Conservation (phyloP, 2,113 vertebrate genomes). For the Seriola aureovittata region DNA sequence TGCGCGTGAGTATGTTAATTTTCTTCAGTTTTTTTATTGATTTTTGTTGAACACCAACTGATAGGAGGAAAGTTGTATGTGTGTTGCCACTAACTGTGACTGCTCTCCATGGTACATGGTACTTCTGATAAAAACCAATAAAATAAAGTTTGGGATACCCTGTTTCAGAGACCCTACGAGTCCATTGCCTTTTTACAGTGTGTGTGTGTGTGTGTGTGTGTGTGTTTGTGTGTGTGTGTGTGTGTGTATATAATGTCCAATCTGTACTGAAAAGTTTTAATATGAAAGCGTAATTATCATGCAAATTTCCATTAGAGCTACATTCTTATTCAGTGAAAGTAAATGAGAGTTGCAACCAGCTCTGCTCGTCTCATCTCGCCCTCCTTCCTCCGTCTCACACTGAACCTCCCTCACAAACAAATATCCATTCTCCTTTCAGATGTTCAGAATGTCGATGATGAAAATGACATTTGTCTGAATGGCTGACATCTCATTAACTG, state of each 20-base stretch:
- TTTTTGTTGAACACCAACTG: slow-evolving; percentile 81
- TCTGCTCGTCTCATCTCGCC: neutral
- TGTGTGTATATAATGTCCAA: neutral
- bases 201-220: slow-evolving; percentile 18
- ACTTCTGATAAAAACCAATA: slow-evolving; percentile 86
- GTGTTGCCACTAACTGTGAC: slow-evolving; percentile 88
- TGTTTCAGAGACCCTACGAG: slow-evolving; percentile 82
- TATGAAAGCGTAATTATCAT: slow-evolving; percentile 31
- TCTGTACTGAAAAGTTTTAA: slow-evolving; percentile 13
- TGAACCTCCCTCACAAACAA: neutral
- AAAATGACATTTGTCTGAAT: slow-evolving; percentile 60
- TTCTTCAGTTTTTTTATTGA: slow-evolving; percentile 39
- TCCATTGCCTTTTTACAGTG: slow-evolving; percentile 55
- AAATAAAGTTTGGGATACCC: slow-evolving; percentile 90
- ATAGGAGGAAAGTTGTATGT: slow-evolving; percentile 80
- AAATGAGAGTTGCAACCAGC: neutral
- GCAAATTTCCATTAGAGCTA: slow-evolving; percentile 25
- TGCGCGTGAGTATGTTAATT: slow-evolving; percentile 44
- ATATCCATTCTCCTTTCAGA: slow-evolving; percentile 32
- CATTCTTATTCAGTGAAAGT: slow-evolving; percentile 27
- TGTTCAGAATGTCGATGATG: slow-evolving; percentile 4
- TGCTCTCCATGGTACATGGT: slow-evolving; percentile 83
- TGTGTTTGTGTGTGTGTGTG: slow-evolving; percentile 1
- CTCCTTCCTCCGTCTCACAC: neutral
- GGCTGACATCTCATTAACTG: slow-evolving; percentile 45